These are phyloP conservation scores for Cuniculus paca DNA, from an alignment of 2,797 vertebrate species.

Conservation along the genomic window DNA sequence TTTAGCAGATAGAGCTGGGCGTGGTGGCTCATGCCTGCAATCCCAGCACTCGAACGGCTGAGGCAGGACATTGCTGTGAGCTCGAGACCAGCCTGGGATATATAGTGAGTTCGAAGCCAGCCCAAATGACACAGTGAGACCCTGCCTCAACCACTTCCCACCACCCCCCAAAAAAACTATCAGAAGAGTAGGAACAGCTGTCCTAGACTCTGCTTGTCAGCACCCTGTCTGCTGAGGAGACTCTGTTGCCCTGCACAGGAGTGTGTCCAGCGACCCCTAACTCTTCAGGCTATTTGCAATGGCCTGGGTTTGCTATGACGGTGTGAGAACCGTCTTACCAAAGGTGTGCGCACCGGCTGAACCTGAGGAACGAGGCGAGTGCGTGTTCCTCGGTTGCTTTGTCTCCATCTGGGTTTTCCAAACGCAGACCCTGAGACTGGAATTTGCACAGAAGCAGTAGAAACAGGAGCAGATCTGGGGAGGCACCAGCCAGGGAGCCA, in stretches of 20 bases:
- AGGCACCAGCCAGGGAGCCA: background rate
- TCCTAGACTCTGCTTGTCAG: background rate
- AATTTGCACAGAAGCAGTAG: background rate
- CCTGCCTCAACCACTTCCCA: background rate
- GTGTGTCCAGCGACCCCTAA: background rate
- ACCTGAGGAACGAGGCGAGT: background rate
- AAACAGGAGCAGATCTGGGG: background rate
- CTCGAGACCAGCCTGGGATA: too few relatives aligned
- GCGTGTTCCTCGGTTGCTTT: background rate
- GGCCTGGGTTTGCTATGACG: background rate
- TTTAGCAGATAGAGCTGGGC: background rate
- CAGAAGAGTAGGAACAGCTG: background rate
- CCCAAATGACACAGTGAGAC: background rate
- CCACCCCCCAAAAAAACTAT: background rate
- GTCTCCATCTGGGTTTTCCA: background rate
- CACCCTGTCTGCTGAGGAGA: background rate
- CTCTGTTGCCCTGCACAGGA: background rate
- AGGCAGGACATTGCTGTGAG: background rate
- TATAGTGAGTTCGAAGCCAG: background rate
- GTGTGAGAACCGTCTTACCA: background rate
- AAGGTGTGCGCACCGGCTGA: background rate
- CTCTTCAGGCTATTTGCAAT: background rate
- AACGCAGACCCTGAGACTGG: background rate
- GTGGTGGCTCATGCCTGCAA: background rate
- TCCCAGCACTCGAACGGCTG: background rate